Evolutionary conservation across 1,140 invertebrate genomes (phyloP), one percentile per base, ranked within the genome.

Genomic region (Drosophila biarmipes): DNA sequence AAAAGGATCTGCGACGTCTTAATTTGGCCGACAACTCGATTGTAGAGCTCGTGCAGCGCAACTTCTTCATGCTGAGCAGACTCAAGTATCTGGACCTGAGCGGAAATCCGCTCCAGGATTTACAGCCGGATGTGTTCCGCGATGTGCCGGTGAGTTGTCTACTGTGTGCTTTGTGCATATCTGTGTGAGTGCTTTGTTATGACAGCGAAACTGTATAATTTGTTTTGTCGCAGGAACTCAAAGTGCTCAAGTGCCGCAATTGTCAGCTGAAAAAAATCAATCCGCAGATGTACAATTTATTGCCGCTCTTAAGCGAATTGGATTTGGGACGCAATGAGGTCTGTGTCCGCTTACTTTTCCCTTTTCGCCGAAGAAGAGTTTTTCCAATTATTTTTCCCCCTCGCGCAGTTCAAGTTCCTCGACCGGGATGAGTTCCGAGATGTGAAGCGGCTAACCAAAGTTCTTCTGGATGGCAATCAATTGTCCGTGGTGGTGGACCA

Each of bases 391-490:
- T 89, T 66, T 80, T 58, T 19, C 12, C 40, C 57, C 37, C 27
- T 19, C 35, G 11, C 90, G 84, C 91, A 94, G 71, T 95, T 97
- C 76, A 95, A 96, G 91, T 96, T 96, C 92, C 92, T 97, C 46
- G 94, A 94, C 68, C 92, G 95, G 17, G 96, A 96, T 79, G 95
- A 96, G 81, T 96, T 96, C 79, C 93, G 93, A 61, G 95, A 95
- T 82, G 92, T 96, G 58, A 94, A 94, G 78, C 94, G 94, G 64
- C 92, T 97, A 38, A 94, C 94, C 78, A 94, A 93, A 74, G 93
- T 97, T 46, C 93, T 93, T 77, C 92, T 97, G 68, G 95, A 97
- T 79, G 96, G 96, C 29, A 97, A 97, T 92, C 94, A 95, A 84
- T 91, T 97, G 49, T 95, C 96, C 4, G 95, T 96, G 5, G 93